Percentiles rank a stretch among this genome's conserved stretches.
These are phyloP conservation scores for Pituophis catenifer DNA, from an alignment of 2,113 vertebrate genomes.

Conservation along the genomic window DNA sequence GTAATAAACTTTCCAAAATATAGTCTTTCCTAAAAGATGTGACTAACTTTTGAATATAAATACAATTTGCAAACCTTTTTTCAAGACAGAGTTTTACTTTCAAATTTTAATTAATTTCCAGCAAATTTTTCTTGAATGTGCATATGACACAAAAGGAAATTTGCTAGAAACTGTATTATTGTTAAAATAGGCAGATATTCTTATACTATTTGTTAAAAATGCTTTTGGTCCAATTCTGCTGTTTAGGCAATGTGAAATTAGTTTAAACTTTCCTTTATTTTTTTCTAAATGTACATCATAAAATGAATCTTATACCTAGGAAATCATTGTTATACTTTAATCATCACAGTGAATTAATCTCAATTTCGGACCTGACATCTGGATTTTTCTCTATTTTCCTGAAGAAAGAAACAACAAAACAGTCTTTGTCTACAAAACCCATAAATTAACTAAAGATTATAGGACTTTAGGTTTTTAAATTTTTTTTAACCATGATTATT, in stretches of 20 bases:
- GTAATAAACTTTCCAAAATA: constrained; percentile 17
- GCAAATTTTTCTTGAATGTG: neutral
- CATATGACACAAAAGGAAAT: neutral
- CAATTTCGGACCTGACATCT: neutral
- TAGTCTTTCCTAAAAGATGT: neutral
- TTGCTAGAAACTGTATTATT: neutral
- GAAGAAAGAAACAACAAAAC: neutral
- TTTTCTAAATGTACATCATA: neutral
- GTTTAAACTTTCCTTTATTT: neutral
- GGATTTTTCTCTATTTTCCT: neutral
- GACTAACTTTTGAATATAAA: neutral
- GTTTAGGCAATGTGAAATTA: neutral
- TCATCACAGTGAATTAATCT: neutral
- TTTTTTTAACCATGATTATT: neutral
- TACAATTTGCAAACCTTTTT: constrained; percentile 16
- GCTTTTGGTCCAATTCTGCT: neutral
- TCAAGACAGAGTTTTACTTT: neutral
- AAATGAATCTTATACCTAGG: neutral
- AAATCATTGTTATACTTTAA: neutral
- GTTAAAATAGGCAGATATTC: neutral
- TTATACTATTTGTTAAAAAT: neutral
- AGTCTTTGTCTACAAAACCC: neutral
- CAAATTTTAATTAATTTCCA: neutral
- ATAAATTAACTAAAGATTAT: constrained; percentile 9
- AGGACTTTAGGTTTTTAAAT: neutral